phyloP scores from a whole-genome alignment of 2,888 invertebrate genomes.

The Spilosoma lubricipeda region DNA sequence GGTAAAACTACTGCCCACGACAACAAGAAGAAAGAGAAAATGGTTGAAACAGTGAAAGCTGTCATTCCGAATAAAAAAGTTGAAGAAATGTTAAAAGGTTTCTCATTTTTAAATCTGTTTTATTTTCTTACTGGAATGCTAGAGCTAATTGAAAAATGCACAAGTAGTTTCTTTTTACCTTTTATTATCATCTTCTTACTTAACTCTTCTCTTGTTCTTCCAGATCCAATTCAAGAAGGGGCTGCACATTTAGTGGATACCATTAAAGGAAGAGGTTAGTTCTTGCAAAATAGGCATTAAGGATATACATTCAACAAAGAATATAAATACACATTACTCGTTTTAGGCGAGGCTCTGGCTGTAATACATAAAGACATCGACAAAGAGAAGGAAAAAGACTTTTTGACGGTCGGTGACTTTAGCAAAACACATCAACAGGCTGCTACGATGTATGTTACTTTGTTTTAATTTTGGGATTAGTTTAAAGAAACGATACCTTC shows the following conservation, averaged over 20 bases:
- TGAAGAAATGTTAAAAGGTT: conserved; percentile 61
- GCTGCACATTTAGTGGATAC: conserved; percentile 65
- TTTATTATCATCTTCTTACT: not conserved
- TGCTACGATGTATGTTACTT: conserved; percentile 59
- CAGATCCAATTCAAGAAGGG: conserved; percentile 65
- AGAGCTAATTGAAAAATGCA: not conserved
- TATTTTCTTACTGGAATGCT: not conserved
- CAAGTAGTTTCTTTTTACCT: not conserved
- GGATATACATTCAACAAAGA: not conserved
- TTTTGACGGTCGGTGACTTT: conserved; percentile 63
- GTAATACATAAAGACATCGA: conserved; percentile 58
- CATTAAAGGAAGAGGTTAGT: conserved; percentile 66
- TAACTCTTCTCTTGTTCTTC: not conserved
- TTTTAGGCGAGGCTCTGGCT: conserved; percentile 64
- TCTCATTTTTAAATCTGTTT: not conserved
- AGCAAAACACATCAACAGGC: conserved; percentile 57
- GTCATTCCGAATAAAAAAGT: conserved; percentile 67
- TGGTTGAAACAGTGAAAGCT: conserved; percentile 53
- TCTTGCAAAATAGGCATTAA: not conserved
- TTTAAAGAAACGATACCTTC: not conserved
- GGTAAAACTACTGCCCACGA: conserved; percentile 56
- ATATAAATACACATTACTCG: not conserved
- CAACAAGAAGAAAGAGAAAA: conserved; percentile 48
- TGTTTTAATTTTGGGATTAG: not conserved
- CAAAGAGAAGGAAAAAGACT: conserved; percentile 58